Base-by-base conservation (phyloP, 2,888 invertebrate species). In the Oxyteleia sp. region DNA sequence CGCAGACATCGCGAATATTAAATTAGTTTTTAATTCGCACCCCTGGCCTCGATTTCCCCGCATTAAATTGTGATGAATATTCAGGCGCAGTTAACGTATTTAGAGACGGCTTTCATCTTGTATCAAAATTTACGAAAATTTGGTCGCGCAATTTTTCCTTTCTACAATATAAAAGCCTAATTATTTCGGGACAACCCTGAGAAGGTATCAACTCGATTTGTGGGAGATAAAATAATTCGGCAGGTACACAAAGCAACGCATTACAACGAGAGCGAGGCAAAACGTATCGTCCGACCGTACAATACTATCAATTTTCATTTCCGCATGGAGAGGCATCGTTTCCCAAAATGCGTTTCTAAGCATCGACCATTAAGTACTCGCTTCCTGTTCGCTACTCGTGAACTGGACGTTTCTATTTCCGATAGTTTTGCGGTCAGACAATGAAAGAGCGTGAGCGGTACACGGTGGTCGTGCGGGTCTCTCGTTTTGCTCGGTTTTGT, bases 361-460 rank as follows among this genome's bases (percentile, higher is more conserved):
- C 88, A 86, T 84, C 80, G 74, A 47, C 71, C 75, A 74, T 84
- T 85, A 85, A 85, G 80, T 85, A 80, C 84, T 82, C 82, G 71
- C 84, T 85, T 84, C 85, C 84, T 85, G 85, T 71, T 79, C 45
- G 57, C 78, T 85, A 82, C 85, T 80, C 63, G 57, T 43, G 84
- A 85, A 85, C 74, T 74, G 68, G 78, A 51, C 84, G 82, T 80
- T 84, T 89, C 88, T 89, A 91, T 91, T 91, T 90, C 89, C 90
- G 90, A 92, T 90, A 86, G 87, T 90, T 91, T 59, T 92, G 91
- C 84, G 92, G 92, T 90, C 84, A 76, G 85, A 72, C 80, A 82
- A 76, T 82, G 72, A 79, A 69, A 79, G 82, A 68, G 71, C 79
- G 20, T 68, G 71, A 69, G 63, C 57, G 66, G 51, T 20, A 59